These are phyloP conservation scores for Volucella inflata DNA, from an alignment of 2,888 invertebrate species.

Conservation along the genomic window DNA sequence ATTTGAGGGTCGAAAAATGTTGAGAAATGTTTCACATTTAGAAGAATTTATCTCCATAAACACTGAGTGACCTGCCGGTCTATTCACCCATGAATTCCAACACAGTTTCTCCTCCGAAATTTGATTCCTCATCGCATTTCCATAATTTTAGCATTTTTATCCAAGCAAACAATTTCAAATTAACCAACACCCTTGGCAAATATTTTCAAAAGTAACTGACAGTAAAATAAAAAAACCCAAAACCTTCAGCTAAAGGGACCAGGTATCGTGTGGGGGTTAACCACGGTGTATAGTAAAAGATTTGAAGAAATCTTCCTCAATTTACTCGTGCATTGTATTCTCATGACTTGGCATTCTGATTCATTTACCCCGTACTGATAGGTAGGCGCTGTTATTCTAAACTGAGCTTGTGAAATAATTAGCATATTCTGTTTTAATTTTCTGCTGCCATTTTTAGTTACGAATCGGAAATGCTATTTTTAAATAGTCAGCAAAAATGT, in stretches of 20 bases:
- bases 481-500: slow-evolving; percentile 43
- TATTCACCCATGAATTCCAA: slow-evolving; percentile 15
- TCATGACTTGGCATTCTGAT: slow-evolving; percentile 18
- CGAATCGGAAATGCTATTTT: slow-evolving; percentile 49
- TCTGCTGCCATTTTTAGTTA: slow-evolving; percentile 46
- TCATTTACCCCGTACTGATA: slow-evolving; percentile 12
- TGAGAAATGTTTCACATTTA: background rate
- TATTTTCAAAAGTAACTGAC: slow-evolving; percentile 2
- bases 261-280: background rate
- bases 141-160: slow-evolving; percentile 14
- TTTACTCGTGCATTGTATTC: background rate
- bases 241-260: too few species aligned
- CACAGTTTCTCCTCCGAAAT: slow-evolving; percentile 11
- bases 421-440: slow-evolving; percentile 33
- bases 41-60: background rate
- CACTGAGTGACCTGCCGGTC: background rate
- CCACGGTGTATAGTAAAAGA: too few species aligned
- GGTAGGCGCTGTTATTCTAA: slow-evolving; percentile 1
- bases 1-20: background rate
- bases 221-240: background rate
- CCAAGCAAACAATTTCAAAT: background rate
- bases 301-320: slow-evolving; percentile 8
- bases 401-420: slow-evolving; percentile 45
- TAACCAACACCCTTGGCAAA: slow-evolving; percentile 10
- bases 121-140: slow-evolving; percentile 4